Conservation (phyloP, 1,140 invertebrate species). For the Lucilia sericata region DNA sequence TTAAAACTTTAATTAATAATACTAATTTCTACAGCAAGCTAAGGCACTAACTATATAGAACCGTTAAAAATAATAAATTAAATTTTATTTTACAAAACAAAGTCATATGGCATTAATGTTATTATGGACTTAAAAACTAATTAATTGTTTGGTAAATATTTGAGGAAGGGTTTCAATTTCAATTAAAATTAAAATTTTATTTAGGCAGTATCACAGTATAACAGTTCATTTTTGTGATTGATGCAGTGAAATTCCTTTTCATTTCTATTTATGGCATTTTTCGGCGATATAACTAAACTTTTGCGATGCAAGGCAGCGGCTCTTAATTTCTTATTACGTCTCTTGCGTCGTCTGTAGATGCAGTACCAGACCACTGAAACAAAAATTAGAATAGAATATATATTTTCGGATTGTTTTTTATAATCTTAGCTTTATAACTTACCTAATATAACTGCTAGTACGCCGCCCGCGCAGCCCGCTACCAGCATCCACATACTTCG, state of each 20-base stretch:
- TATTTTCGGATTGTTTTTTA: background rate
- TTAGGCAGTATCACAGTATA: conserved; percentile 65
- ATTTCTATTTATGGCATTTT: conserved; percentile 56
- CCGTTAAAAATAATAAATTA: background rate
- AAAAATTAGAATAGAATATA: background rate
- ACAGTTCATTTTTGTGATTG: conserved; percentile 47
- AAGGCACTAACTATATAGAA: background rate
- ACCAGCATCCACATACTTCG: conserved; percentile 50
- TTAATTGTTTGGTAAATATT: conserved; percentile 12
- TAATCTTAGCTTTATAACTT: background rate
- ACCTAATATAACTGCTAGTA: conserved; percentile 51
- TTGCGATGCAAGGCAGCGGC: conserved; percentile 55
- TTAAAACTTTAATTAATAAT: conserved; percentile 1
- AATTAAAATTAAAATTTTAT: too few species aligned
- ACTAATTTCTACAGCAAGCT: background rate
- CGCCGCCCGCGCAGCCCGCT: conserved; percentile 57
- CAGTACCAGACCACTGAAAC: conserved; percentile 58
- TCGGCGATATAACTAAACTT: conserved; percentile 61
- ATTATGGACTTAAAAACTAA: background rate
- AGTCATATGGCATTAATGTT: background rate
- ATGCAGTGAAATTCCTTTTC: conserved; percentile 34
- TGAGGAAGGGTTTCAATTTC: background rate
- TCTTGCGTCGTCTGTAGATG: conserved; percentile 51
- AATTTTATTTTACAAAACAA: background rate
- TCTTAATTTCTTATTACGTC: conserved; percentile 47